Evolutionary conservation across 2,113 vertebrate species (phyloP), one percentile per base, ranked within the genome.

Genomic region (Scatophagus argus): DNA sequence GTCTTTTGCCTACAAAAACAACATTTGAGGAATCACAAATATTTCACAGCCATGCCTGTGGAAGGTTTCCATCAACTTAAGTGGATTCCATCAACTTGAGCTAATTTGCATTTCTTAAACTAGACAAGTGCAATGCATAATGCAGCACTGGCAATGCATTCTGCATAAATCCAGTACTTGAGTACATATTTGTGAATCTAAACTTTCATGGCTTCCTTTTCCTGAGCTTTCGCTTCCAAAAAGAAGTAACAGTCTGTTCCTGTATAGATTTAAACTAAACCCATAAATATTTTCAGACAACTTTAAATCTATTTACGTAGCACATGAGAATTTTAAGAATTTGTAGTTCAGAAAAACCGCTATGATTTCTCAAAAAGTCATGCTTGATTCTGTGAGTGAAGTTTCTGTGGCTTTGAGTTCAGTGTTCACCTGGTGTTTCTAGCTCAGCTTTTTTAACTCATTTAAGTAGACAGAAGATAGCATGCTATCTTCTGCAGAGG

Each of bases 81-180:
- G 83, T 88, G 83, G 83, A 86, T 86, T 91, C 79, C 85, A 78
- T 90, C 89, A 91, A 83, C 81, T 87, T 61, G 76, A 65, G 79
- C 46, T 80, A 56, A 93, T 93, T 93, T 91, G 87, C 89, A 92
- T 92, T 87, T 88, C 82, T 89, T 85, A 87, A 92, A 88, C 82
- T 80, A 81, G 87, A 60, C 79, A 65, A 80, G 66, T 5, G 19
- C 55, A 23, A 88, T 91, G 86, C 90, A 91, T 93, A 87, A 92
- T 92, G 89, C 87, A 90, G 63, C 74, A 49, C 34, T 16, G n/a
- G 73, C 77, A 78, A 76, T 78, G 77, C 73, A 56, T 79, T 86
- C 86, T 85, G 87, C 79, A 91, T 90, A 86, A 86, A 85, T 85
- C 86, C 71, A 69, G 41, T 14, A 60, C 47, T 63, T 82, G 74